Conservation (phyloP, 2,113 vertebrate genomes). For the Psammodynastes pulverulentus region DNA sequence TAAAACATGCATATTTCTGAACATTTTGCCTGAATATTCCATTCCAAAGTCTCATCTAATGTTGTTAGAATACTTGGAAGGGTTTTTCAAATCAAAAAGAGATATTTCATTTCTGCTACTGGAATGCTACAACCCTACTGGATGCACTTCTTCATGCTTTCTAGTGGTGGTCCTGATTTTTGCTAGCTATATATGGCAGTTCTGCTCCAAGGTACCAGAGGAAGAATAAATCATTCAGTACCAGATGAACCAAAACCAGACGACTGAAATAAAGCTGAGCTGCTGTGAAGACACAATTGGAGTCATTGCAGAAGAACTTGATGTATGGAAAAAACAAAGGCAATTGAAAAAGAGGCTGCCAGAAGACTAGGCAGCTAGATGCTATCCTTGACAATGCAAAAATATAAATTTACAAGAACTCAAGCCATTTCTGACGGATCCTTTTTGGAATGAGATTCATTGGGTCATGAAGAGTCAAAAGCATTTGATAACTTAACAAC, state of each 20-base stretch:
- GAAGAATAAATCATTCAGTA: neutral
- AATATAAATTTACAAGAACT: neutral
- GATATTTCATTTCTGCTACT: neutral
- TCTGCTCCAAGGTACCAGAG: neutral
- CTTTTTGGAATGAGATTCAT: neutral
- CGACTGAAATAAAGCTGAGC: neutral
- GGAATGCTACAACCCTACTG: no score
- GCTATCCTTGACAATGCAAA: neutral
- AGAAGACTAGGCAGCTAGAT: neutral
- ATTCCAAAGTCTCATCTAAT: neutral
- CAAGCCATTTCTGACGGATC: neutral
- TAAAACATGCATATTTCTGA: slow-evolving; percentile 5
- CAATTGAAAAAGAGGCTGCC: neutral
- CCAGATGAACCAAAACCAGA: neutral
- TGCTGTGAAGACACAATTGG: neutral
- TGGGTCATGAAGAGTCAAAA: neutral
- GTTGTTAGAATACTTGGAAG: neutral
- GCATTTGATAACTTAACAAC: neutral
- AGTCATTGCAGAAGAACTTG: neutral
- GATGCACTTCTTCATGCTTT: neutral
- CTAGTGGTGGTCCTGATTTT: neutral
- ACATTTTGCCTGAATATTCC: neutral
- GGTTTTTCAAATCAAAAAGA: neutral
- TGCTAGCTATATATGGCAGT: neutral
- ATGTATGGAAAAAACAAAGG: neutral